Base-by-base conservation (phyloP, 2,797 vertebrate genomes). In the Channallabes apus region DNA sequence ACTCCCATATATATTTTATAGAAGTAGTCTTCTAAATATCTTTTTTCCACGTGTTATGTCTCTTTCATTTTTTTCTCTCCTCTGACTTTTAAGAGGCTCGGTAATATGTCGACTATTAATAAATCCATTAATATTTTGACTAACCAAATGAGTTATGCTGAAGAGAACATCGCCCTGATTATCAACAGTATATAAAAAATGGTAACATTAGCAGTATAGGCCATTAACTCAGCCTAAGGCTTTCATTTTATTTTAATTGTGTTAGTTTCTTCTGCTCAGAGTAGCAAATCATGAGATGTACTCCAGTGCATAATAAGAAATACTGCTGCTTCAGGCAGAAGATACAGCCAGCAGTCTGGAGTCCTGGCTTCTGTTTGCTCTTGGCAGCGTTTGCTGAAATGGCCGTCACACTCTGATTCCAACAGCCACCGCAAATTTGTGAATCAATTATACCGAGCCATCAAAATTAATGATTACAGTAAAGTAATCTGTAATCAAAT, bases 261-360 rank as follows among this genome's bases (percentile, higher is more conserved):
- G 9, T 8, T 6, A 59, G 56, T 15, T 3, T 38, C 76, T 78
- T 61, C 56, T 38, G 58, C 76, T 38, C n/a, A 38, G 32, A 38
- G 58, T 17, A n/a, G 76, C 32, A 62, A 78, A n/a, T 58, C 76
- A 41, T 78, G 58, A 46, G 41, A 41, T 62, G 32, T 35, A 35
- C 76, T 78, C 32, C 32, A 41, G 58, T 62, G 3, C 20, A 35
- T 78, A 61, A 78, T 35, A 78, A 58, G 56, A 78, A 78, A 61
- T 78, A 78, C 15, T 78, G 76, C 76, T 78, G 56, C 29, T 78
- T 24, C 17, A 78, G 61, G 76, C 76, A 38, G 32, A 61, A 78
- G 22, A 15, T 61, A 38, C 12, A 4, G 20, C 75, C 56, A 77
- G 29, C 29, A 59, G 35, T 61, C 58, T 22, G 24, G 58, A 78